Percentiles rank a stretch among this genome's conserved stretches.
Evolutionary conservation across 1,140 invertebrate species (phyloP).

Genomic region (Atta texana): DNA sequence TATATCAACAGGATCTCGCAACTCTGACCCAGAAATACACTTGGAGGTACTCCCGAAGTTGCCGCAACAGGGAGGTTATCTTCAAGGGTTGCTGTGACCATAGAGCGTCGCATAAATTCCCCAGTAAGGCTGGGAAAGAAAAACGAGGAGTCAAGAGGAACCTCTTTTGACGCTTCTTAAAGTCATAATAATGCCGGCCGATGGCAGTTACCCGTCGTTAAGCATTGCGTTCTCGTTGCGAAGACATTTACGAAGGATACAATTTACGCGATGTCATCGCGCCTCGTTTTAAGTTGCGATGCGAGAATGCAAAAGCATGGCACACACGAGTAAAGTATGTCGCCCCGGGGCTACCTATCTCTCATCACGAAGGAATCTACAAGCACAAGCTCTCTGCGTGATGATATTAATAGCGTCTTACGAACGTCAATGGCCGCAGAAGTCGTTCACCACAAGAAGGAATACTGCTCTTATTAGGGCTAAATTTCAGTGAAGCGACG

Average conservation of each 20-base stretch:
- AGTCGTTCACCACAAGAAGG: slow-evolving; percentile 13
- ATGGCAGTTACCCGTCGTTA: slow-evolving; percentile 57
- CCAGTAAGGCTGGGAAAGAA: neutral
- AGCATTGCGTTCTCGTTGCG: slow-evolving; percentile 54
- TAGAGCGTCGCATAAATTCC: slow-evolving; percentile 62
- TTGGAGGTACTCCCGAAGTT: slow-evolving; percentile 55
- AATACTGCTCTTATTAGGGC: slow-evolving; percentile 28
- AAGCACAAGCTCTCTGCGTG: neutral
- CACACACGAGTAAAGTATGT: slow-evolving; percentile 4
- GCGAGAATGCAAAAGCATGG: slow-evolving; percentile 24
- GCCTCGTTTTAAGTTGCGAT: neutral
- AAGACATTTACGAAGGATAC: slow-evolving; percentile 44
- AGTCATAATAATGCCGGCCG: slow-evolving; percentile 59
- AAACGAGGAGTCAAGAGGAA: slow-evolving; percentile 43
- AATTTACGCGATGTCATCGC: slow-evolving; percentile 44
- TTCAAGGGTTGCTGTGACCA: neutral
- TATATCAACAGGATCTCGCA: slow-evolving; percentile 72
- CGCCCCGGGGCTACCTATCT: slow-evolving; percentile 14
- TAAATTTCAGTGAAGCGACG: slow-evolving; percentile 43
- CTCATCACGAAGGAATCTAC: slow-evolving; percentile 13
- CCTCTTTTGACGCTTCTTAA: slow-evolving; percentile 51
- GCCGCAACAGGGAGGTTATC: slow-evolving; percentile 54
- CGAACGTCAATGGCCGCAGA: slow-evolving; percentile 38
- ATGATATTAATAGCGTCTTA: slow-evolving; percentile 42
- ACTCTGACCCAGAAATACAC: slow-evolving; percentile 80